Evolutionary conservation across 2,888 invertebrate species (phyloP).

Genomic region (Girardia tigrina): DNA sequence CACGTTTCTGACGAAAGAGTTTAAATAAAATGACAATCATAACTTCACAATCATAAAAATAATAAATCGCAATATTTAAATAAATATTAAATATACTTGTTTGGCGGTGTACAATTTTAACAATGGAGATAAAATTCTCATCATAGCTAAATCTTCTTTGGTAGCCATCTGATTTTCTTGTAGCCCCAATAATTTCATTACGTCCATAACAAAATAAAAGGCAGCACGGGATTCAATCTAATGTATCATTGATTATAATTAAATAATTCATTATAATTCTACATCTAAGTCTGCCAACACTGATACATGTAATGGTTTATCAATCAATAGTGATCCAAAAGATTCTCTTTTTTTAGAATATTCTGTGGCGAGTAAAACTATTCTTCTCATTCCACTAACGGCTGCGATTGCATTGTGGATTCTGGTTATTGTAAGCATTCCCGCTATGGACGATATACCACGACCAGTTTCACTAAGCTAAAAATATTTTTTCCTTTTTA

Average conservation of each 20-base stretch:
- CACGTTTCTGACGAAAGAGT: too few species aligned
- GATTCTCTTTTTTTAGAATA: constrained; percentile 49
- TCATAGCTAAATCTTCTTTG: constrained; percentile 48
- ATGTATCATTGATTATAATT: not conserved
- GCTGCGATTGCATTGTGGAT: constrained; percentile 53
- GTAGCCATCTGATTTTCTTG: constrained; percentile 44
- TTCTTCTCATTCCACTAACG: constrained; percentile 49
- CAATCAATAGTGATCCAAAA: constrained; percentile 52
- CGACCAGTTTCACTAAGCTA: constrained; percentile 52
- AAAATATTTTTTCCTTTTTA: not conserved
- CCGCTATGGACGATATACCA: constrained; percentile 53
- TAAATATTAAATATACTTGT: too few species aligned
- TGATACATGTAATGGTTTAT: constrained; percentile 53
- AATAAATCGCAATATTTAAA: too few species aligned
- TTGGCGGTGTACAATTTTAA: constrained; percentile 55
- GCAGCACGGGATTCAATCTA: constrained; percentile 52
- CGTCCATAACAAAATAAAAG: constrained; percentile 51
- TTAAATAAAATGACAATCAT: too few species aligned
- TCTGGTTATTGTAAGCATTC: constrained; percentile 54
- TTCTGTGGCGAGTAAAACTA: constrained; percentile 51
- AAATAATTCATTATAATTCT: not conserved
- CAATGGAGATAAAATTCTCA: constrained; percentile 54
- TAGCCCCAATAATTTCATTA: constrained; percentile 52
- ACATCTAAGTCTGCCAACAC: constrained; percentile 53
- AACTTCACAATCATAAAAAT: too few species aligned